phyloP scores from a whole-genome alignment of 2,888 invertebrate species.

The Leptinotarsa peninsularis region DNA sequence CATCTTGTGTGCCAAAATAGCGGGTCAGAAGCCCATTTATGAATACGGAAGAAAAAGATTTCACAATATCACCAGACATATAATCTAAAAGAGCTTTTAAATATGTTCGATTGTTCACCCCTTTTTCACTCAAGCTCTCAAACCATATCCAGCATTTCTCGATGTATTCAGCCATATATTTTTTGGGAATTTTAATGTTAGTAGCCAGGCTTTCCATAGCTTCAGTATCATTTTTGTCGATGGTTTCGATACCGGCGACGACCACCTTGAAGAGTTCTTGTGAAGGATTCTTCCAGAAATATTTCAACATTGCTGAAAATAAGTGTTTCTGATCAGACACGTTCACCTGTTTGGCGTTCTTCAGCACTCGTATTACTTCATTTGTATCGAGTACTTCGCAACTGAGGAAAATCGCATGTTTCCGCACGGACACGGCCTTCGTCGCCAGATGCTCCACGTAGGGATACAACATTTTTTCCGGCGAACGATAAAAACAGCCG shows the following conservation, averaged over 20 bases:
- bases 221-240: slow-evolving; percentile 47
- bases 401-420: slow-evolving; percentile 48
- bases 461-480: slow-evolving; percentile 40
- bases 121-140: slow-evolving; percentile 14
- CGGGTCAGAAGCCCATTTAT: slow-evolving; percentile 22
- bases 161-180: slow-evolving; percentile 37
- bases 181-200: slow-evolving; percentile 37
- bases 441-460: slow-evolving; percentile 42
- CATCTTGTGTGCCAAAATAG: slow-evolving; percentile 25
- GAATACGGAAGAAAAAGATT: slow-evolving; percentile 1
- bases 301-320: slow-evolving; percentile 46
- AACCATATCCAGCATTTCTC: slow-evolving; percentile 45
- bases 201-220: slow-evolving; percentile 33
- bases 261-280: slow-evolving; percentile 40
- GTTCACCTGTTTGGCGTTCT: slow-evolving; percentile 33
- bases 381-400: slow-evolving; percentile 42
- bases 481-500: slow-evolving; percentile 44
- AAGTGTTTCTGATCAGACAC: slow-evolving; percentile 45
- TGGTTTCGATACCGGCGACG: slow-evolving; percentile 37
- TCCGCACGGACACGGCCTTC: slow-evolving; percentile 48
- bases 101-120: too few species aligned
- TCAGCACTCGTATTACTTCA: slow-evolving; percentile 33
- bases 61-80: too few species aligned
- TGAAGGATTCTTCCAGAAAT: slow-evolving; percentile 47
- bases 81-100: too few species aligned